Conservation (phyloP, 2,797 vertebrate genomes). For the Pseudomugil tenellus region DNA sequence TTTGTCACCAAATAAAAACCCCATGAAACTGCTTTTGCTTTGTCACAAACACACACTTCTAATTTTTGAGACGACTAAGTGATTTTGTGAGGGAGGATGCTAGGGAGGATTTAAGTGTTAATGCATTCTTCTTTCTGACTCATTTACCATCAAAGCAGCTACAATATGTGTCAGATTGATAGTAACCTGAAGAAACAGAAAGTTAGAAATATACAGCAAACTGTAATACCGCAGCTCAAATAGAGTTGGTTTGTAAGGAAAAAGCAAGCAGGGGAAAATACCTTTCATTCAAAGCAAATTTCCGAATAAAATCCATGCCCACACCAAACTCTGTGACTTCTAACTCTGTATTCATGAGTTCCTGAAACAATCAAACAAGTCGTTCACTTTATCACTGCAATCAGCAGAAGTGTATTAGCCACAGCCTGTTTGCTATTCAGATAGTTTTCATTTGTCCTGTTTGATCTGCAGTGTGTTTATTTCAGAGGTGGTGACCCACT, state of each 20-base stretch:
- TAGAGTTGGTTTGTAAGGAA: background rate
- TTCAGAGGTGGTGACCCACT: conserved; percentile 46
- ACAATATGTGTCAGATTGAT: conserved; percentile 48
- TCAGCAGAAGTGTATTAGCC: conserved; percentile 51
- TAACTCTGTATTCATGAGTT: conserved; percentile 44
- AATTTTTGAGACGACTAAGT: background rate
- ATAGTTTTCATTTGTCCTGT: conserved; percentile 65
- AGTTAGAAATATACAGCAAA: background rate
- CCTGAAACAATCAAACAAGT: conserved; percentile 48
- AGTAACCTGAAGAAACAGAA: conserved; percentile 35
- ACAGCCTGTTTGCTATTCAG: conserved; percentile 57
- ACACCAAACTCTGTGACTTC: conserved; percentile 3
- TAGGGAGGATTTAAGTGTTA: background rate
- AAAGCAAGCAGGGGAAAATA: background rate
- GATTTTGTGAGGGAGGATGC: background rate
- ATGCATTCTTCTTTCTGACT: conserved; percentile 87
- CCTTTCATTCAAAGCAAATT: conserved; percentile 5
- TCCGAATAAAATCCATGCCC: background rate
- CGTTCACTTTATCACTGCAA: conserved; percentile 40
- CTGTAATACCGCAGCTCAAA: background rate
- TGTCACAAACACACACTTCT: background rate
- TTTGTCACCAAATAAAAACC: no score
- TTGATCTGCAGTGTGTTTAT: conserved; percentile 69
- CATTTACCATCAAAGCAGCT: conserved; percentile 84
- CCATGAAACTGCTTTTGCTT: background rate